Evolutionary conservation across 2,113 vertebrate species (phyloP), one percentile per base, ranked within the genome.

Genomic region (Galeopterus variegatus): DNA sequence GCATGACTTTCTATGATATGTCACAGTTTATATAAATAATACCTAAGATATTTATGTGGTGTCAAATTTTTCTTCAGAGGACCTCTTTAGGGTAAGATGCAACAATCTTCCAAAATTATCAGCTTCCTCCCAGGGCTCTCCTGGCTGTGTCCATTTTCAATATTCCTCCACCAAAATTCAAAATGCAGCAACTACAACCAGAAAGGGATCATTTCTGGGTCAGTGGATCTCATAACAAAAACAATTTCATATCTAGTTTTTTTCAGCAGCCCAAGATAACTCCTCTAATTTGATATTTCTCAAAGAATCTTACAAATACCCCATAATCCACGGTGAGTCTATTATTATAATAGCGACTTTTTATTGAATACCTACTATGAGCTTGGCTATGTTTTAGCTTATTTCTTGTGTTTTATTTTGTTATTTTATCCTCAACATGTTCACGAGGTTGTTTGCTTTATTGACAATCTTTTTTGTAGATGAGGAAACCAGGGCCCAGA

Each of bases 291-390:
- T 62, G 52, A 24, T 82, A 13, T 26, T 72, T 70, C 12, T 64
- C 69, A 54, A 85, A 58, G 54, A 65, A 7, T 54, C 54, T 85
- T 52, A 24, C 13, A 58, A 69, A 56, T 24, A 12, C 5, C 23
- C 9, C 6, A 1, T 50, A 23, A 60, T n/a, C 58, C 26, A 19
- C 56, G 67, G n/a, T 2, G 0, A 17, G 1, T 36, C 24, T 19
- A 3, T 41, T 21, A 6, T 45, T 26, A 13, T 31, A 26, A 36
- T 10, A 60, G 60, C 15, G 11, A 62, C 4, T 8, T 85, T 56
- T 60, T 15, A 31, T 6, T 65, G 10, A 70, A 41, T 41, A 33
- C 9, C 54, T 5, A 13, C 50, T 31, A 17, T 5, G 36, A 52
- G 21, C 31, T 62, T 48, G 6, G 19, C 28, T 48, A 3, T 28